Base-by-base conservation (phyloP, 2,797 vertebrate genomes). In the Chelmon rostratus region DNA sequence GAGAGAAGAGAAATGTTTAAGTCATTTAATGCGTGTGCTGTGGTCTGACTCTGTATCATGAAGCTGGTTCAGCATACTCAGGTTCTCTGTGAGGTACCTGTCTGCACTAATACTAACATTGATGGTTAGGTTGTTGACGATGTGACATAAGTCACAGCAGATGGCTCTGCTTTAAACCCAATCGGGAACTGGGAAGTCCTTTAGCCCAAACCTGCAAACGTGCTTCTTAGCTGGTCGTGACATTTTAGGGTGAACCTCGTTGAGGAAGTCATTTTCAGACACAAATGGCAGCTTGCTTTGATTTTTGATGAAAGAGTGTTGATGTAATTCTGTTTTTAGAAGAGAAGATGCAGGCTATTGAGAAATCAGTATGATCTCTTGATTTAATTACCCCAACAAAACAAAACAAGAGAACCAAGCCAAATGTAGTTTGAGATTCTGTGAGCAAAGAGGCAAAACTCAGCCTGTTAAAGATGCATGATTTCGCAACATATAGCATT, bases 1-100 rank as follows among this genome's bases (percentile, higher is more conserved):
- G 87, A 90, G 25, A 82, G 71, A 28, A 73, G 63, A 80, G 63
- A 79, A 63, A 49, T 79, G 38, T 81, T 75, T 19, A 18, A 69
- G 42, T 57, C 0, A 21, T 42, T 61, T 28, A 6, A 23, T 21
- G 0, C 15, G 40, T 58, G 9, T 77, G 18, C 44, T 67, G 7
- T 68, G 31, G 49, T 63, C 38, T 64, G 19, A 38, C 47, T 23
- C n/a, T 62, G 16, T 37, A 12, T 31, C 3, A 8, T 1, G 3
- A 25, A 7, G 23, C 6, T 18, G 15, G 13, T 23, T 69, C 40
- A 10, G 11, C 33, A 38, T 8, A 13, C 31, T 31, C 28, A 31
- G 28, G 7, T 11, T 37, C 49, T 23, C 1, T 52, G 4, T 38
- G n/a, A 18, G 9, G 62, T 13, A 21, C 7, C 25, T 33, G 8